These are phyloP conservation scores for Eumacrocentrus americanus DNA, from an alignment of 2,888 invertebrate genomes.

Conservation along the genomic window DNA sequence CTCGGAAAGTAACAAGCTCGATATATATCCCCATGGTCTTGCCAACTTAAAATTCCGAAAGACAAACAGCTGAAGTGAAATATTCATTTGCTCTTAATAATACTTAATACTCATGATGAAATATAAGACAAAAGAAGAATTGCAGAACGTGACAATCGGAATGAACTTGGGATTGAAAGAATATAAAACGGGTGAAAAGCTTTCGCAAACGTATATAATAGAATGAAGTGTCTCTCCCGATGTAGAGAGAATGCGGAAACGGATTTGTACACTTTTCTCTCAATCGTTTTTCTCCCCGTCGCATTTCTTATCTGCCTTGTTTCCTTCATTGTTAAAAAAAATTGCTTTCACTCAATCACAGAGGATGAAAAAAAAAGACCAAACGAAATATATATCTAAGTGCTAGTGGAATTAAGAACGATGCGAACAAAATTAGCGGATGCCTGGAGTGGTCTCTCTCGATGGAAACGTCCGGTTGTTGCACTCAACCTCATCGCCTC, in stretches of 20 bases:
- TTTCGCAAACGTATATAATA: background rate
- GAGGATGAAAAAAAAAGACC: background rate
- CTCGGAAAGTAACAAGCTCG: background rate
- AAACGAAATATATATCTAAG: background rate
- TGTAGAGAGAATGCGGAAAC: background rate
- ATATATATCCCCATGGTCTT: background rate
- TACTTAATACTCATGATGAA: background rate
- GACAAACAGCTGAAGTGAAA: background rate
- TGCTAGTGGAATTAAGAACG: background rate
- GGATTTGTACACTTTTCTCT: background rate
- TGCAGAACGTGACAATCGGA: slow-evolving; percentile 9
- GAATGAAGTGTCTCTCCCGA: too few species aligned
- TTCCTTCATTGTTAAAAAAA: background rate
- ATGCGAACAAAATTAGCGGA: background rate
- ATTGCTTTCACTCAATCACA: background rate
- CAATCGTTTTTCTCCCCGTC: background rate
- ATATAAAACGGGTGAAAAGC: slow-evolving; percentile 3
- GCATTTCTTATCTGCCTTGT: background rate
- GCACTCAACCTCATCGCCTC: background rate
- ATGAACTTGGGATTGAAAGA: slow-evolving; percentile 1
- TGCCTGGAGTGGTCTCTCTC: too few species aligned
- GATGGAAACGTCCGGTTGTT: background rate
- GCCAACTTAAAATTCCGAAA: background rate
- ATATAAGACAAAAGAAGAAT: background rate
- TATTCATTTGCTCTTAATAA: background rate